These are phyloP conservation scores for Parauchenoglanis ngamensis DNA, from an alignment of 2,797 vertebrate species.

Conservation along the genomic window DNA sequence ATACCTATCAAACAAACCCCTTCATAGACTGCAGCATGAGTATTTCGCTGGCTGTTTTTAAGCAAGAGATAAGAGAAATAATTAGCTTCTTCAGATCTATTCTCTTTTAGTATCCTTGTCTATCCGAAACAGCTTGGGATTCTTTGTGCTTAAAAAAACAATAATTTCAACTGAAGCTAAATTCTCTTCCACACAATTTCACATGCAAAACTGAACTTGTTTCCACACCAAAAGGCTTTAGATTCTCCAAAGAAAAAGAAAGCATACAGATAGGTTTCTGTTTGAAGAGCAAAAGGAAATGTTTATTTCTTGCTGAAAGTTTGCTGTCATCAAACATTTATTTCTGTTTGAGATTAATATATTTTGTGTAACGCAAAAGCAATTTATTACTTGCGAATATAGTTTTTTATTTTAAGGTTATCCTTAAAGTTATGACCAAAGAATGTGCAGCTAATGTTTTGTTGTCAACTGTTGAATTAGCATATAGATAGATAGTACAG, in stretches of 20 bases:
- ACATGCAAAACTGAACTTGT: constrained; percentile 73
- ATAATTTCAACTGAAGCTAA: constrained; percentile 68
- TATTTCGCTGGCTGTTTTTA: not conserved
- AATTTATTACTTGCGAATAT: not conserved
- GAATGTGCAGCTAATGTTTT: not conserved
- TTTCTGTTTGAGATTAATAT: not conserved
- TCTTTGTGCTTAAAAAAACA: constrained; percentile 61
- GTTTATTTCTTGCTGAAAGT: not conserved
- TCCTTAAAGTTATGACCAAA: not conserved
- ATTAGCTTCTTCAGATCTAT: constrained; percentile 2
- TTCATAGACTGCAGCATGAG: constrained; percentile 1
- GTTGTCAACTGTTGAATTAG: not conserved
- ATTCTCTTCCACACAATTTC: constrained; percentile 72
- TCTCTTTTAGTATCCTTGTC: not conserved
- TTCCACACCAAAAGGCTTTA: not conserved
- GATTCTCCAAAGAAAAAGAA: not conserved
- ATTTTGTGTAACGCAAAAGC: not conserved
- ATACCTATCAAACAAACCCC: constrained; percentile 42
- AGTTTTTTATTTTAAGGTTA: not conserved
- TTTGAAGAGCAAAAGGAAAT: not conserved
- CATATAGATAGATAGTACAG: not conserved
- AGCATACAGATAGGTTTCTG: not conserved
- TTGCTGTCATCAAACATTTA: not conserved
- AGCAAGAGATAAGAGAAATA: not conserved
- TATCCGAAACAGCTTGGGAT: constrained; percentile 6